Percentiles rank a stretch among this genome's conserved stretches.
phyloP scores from a whole-genome alignment of 1,140 invertebrate genomes.

The silkworm (Bombyx mori) region ASM3026992v2 NC_085119.1:16549001-16549500 shows the following conservation, averaged over 20 bases:
- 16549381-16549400: conserved; percentile 25
- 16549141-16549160: too few relatives aligned
- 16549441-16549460: conserved; percentile 45
- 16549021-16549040: too few relatives aligned
- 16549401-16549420: conserved; percentile 33
- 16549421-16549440: conserved; percentile 27
- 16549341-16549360: conserved; percentile 44
- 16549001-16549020: too few relatives aligned
- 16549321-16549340: conserved; percentile 56
- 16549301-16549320: conserved; percentile 43
- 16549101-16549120: too few relatives aligned
- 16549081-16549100: too few relatives aligned
- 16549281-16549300: conserved; percentile 9
- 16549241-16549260: not conserved
- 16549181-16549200: too few relatives aligned
- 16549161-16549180: too few relatives aligned
- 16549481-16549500: conserved; percentile 57
- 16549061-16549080: too few relatives aligned
- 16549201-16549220: too few relatives aligned
- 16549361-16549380: conserved; percentile 45
- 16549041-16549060: too few relatives aligned
- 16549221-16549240: too few relatives aligned
- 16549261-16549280: conserved; percentile 6
- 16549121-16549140: too few relatives aligned
- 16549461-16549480: conserved; percentile 46